phyloP scores from a whole-genome alignment of 2,113 vertebrate genomes.

The Sciurus niger region DNA sequence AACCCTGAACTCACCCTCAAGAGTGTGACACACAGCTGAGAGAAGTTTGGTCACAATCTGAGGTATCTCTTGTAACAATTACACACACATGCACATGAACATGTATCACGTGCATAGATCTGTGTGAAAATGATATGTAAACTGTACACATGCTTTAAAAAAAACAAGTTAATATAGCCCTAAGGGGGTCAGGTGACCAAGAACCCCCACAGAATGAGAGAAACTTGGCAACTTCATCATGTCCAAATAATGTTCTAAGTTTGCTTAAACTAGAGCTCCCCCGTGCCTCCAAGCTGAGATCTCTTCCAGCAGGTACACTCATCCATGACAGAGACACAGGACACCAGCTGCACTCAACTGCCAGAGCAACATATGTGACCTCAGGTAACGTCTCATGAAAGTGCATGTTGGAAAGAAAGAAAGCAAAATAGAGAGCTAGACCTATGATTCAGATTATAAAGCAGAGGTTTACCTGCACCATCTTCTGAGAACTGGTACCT shows the following conservation, averaged over 20 bases:
- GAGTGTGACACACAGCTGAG: neutral
- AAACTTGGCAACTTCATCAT: neutral
- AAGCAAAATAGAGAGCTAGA: too few relatives aligned
- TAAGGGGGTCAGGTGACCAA: neutral
- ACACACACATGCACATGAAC: neutral
- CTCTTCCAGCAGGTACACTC: neutral
- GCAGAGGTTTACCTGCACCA: too few relatives aligned
- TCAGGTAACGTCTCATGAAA: too few relatives aligned
- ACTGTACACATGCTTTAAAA: neutral
- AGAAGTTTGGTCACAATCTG: neutral
- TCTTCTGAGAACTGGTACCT: too few relatives aligned
- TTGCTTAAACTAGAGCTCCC: neutral
- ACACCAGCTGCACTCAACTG: too few relatives aligned
- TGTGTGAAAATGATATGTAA: neutral
- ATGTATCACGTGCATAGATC: neutral
- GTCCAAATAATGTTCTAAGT: neutral
- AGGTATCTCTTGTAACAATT: neutral
- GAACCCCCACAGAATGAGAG: neutral
- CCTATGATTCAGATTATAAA: too few relatives aligned
- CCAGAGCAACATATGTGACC: too few relatives aligned
- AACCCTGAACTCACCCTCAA: neutral
- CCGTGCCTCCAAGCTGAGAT: neutral
- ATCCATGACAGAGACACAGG: too few relatives aligned
- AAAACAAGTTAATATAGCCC: neutral
- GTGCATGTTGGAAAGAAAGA: too few relatives aligned